phyloP scores from a whole-genome alignment of 2,797 vertebrate species.

The Coluber constrictor region DNA sequence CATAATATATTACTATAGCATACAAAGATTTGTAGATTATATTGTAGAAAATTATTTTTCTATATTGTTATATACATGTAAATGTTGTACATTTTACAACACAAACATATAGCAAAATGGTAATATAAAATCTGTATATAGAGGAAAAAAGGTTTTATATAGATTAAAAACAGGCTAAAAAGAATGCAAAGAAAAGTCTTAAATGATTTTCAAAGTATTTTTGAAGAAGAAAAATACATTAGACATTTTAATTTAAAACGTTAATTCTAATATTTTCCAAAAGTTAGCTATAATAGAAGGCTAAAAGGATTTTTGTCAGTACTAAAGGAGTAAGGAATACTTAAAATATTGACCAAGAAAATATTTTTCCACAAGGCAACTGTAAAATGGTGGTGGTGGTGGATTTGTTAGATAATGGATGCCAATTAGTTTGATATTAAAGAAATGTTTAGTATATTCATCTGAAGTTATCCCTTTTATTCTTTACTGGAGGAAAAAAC shows the following conservation, averaged over 20 bases:
- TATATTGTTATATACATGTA: slow-evolving; percentile 38
- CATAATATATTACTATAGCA: slow-evolving; percentile 47
- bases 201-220: slow-evolving; percentile 12
- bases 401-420: slow-evolving; percentile 42
- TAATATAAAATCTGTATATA: slow-evolving; percentile 47
- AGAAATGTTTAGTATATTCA: slow-evolving; percentile 81
- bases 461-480: slow-evolving; percentile 84
- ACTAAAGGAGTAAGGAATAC: slow-evolving; percentile 40
- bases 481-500: slow-evolving; percentile 84
- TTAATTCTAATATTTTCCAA: slow-evolving; percentile 11
- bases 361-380: slow-evolving; percentile 60
- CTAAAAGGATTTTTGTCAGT: slow-evolving; percentile 49
- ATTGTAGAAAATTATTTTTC: slow-evolving; percentile 48
- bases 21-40: slow-evolving; percentile 43
- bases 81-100: slow-evolving; percentile 31
- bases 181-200: slow-evolving; percentile 45
- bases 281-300: slow-evolving; percentile 8
- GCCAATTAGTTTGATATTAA: slow-evolving; percentile 65
- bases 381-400: slow-evolving; percentile 47
- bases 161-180: slow-evolving; percentile 20
- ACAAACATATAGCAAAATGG: slow-evolving; percentile 51
- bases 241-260: slow-evolving; percentile 26
- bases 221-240: slow-evolving; percentile 44
- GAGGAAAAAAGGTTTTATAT: background rate
- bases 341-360: slow-evolving; percentile 41